Conservation (phyloP, 2,797 vertebrate genomes). For the Sphenodon punctatus region DNA sequence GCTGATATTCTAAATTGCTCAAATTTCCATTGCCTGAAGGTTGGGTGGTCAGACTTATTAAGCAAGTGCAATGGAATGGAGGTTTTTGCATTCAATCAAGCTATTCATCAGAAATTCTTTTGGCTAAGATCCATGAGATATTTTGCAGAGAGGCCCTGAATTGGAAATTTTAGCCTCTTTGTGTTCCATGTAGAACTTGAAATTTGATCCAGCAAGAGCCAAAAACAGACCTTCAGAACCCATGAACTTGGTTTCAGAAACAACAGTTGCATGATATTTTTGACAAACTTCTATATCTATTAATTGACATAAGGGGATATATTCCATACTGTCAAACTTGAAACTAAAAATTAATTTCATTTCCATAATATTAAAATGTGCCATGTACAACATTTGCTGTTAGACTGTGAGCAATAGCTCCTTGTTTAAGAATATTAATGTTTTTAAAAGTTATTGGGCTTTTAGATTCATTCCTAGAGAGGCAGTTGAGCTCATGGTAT, state of each 20-base stretch:
- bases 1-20: neutral
- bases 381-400: too few relatives aligned
- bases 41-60: neutral
- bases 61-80: neutral
- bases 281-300: neutral
- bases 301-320: neutral
- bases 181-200: constrained; percentile 10
- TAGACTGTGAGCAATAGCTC: neutral
- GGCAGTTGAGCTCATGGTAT: neutral
- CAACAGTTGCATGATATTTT: neutral
- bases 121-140: neutral
- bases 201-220: neutral
- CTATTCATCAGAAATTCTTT: constrained; percentile 25
- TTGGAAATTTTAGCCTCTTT: neutral
- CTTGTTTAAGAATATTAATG: neutral
- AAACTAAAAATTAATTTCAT: too few relatives aligned
- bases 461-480: neutral
- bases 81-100: constrained; percentile 12
- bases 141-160: constrained; percentile 9
- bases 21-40: constrained; percentile 22
- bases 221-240: constrained; percentile 24
- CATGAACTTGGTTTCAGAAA: neutral
- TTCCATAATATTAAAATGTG: too few relatives aligned
- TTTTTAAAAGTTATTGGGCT: constrained; percentile 1
- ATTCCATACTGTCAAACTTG: neutral